phyloP scores from a whole-genome alignment of 2,797 vertebrate genomes.

The Cynodonichthys magdalenae region DNA sequence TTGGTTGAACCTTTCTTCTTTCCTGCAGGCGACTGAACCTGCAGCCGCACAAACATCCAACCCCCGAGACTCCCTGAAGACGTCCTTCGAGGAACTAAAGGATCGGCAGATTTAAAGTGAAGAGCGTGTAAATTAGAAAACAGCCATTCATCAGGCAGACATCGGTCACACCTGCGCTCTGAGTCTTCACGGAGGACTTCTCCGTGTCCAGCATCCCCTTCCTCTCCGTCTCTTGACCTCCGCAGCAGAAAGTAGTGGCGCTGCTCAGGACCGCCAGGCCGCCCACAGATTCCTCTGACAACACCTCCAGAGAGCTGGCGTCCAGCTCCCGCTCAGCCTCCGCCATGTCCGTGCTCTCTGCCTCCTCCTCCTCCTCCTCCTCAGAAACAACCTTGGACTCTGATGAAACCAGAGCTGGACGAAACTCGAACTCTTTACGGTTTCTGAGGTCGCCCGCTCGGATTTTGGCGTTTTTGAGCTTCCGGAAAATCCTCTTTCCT shows the following conservation, averaged over 20 bases:
- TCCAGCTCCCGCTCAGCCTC: constrained; percentile 62
- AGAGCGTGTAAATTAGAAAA: not conserved
- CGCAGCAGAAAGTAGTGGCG: constrained; percentile 80
- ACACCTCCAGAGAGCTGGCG: constrained; percentile 34
- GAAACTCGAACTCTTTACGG: constrained; percentile 25
- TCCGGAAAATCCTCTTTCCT: constrained; percentile 66
- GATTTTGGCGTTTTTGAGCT: constrained; percentile 54
- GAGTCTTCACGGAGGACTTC: constrained; percentile 38
- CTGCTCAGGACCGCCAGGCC: constrained; percentile 68
- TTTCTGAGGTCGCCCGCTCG: constrained; percentile 13
- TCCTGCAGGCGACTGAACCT: constrained; percentile 65
- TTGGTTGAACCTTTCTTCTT: constrained; percentile 66
- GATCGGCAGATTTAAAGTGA: not conserved
- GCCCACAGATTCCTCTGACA: constrained; percentile 46
- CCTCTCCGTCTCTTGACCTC: constrained; percentile 55
- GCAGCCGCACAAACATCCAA: constrained; percentile 83
- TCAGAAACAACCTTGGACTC: constrained; percentile 31
- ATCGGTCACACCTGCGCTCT: constrained; percentile 51
- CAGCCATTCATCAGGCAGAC: not conserved
- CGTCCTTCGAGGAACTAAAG: constrained; percentile 52
- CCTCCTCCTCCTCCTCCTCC: constrained; percentile 37
- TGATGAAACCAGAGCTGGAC: constrained; percentile 34
- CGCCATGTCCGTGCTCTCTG: constrained; percentile 60
- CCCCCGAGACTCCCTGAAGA: constrained; percentile 45
- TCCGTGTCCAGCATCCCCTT: constrained; percentile 31